Evolutionary conservation across 2,113 vertebrate genomes (phyloP).

Genomic region (Ahaetulla prasina): DNA sequence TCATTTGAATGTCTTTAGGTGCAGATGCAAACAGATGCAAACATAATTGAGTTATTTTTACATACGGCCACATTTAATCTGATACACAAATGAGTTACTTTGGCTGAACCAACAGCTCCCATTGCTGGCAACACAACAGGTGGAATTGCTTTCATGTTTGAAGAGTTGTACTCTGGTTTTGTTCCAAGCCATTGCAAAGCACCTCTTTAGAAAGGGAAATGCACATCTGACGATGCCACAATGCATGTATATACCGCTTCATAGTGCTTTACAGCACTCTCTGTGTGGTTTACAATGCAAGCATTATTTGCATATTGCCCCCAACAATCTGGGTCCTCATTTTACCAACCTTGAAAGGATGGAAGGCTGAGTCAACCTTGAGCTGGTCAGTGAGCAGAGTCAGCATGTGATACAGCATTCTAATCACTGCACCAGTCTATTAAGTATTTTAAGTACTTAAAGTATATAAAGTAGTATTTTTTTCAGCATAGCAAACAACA

Average conservation of each 20-base stretch:
- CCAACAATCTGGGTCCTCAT: neutral
- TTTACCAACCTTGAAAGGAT: neutral
- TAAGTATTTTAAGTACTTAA: neutral
- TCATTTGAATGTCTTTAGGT: neutral
- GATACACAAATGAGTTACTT: neutral
- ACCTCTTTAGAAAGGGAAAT: neutral
- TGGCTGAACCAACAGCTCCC: neutral
- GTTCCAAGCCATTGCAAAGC: neutral
- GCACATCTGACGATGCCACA: neutral
- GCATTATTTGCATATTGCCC: neutral
- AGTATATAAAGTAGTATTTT: neutral
- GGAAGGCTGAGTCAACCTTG: neutral
- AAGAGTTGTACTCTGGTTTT: neutral
- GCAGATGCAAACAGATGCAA: conserved; percentile 1
- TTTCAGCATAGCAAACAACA: neutral
- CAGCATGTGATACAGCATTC: neutral
- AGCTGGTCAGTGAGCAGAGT: neutral
- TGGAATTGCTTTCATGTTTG: neutral
- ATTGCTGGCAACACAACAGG: neutral
- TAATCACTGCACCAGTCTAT: neutral
- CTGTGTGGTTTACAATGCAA: neutral
- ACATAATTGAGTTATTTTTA: neutral
- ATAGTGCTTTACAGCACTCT: neutral
- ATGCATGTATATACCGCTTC: neutral
- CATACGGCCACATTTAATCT: neutral